These are phyloP conservation scores for Eugnorisma glareosa DNA, from an alignment of 2,888 invertebrate species.

Conservation along the genomic window DNA sequence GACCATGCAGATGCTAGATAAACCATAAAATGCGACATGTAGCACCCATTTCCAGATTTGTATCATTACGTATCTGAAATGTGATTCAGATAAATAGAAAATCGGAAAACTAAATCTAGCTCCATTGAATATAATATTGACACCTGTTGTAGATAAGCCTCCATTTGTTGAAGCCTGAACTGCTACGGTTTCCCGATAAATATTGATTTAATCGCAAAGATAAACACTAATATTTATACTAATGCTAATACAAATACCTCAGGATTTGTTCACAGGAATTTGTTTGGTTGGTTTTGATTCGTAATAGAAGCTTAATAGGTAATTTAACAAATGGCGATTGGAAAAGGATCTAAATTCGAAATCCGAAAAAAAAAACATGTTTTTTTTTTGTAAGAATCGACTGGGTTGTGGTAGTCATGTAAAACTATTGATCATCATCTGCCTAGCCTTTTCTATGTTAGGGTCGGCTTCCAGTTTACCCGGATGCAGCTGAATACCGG, in stretches of 20 bases:
- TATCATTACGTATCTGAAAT: background rate
- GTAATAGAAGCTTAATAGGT: background rate
- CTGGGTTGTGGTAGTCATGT: no score
- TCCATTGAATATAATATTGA: slow-evolving; percentile 23
- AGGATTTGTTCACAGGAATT: background rate
- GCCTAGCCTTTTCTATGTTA: no score
- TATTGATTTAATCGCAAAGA: slow-evolving; percentile 3
- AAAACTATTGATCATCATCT: no score
- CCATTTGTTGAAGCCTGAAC: slow-evolving; percentile 17
- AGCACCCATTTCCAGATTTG: background rate
- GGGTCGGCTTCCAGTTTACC: no score
- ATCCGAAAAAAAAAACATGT: no score
- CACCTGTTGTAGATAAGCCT: slow-evolving; percentile 35
- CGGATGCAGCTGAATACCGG: no score
- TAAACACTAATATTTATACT: slow-evolving; percentile 13
- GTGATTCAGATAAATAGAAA: background rate
- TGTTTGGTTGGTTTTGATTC: background rate
- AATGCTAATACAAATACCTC: background rate
- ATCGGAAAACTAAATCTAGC: slow-evolving; percentile 23
- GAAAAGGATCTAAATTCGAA: no score
- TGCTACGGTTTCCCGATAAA: slow-evolving; percentile 10
- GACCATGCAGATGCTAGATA: background rate
- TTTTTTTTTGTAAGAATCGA: no score
- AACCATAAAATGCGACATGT: background rate
- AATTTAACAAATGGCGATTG: background rate